Evolutionary conservation across 2,797 vertebrate genomes (phyloP).

Genomic region (Channa striata): DNA sequence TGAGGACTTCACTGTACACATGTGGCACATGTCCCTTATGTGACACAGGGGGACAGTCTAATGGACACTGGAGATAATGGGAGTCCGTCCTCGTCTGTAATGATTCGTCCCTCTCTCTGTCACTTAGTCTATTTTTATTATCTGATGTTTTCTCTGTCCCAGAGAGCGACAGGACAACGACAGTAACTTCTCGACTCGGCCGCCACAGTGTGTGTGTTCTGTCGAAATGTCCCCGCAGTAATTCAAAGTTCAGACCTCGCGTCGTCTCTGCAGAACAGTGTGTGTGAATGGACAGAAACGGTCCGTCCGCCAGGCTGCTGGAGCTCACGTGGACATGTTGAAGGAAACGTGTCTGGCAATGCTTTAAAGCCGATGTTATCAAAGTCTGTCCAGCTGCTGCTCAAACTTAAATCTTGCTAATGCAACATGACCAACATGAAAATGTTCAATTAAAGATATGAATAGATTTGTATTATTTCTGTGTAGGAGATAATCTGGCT

Average conservation of each 20-base stretch:
- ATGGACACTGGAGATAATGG: conserved; percentile 4
- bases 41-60: conserved; percentile 5
- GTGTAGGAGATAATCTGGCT: no score
- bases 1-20: neutral
- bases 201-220: conserved; percentile 3
- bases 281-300: conserved; percentile 9
- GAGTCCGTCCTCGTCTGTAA: neutral
- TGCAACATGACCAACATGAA: no score
- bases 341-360: neutral
- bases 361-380: neutral
- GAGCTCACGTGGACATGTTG: neutral
- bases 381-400: neutral
- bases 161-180: neutral
- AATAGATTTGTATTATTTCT: no score
- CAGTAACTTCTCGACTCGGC: conserved; percentile 2
- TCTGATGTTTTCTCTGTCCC: no score
- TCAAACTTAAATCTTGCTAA: neutral
- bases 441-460: no score
- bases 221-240: neutral
- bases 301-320: neutral
- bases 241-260: neutral
- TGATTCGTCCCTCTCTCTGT: neutral
- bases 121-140: no score
- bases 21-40: neutral
- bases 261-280: neutral